Base-by-base conservation (phyloP, 92 coral and sea anemone genomes). In the Epizoanthus illoricatus region DNA sequence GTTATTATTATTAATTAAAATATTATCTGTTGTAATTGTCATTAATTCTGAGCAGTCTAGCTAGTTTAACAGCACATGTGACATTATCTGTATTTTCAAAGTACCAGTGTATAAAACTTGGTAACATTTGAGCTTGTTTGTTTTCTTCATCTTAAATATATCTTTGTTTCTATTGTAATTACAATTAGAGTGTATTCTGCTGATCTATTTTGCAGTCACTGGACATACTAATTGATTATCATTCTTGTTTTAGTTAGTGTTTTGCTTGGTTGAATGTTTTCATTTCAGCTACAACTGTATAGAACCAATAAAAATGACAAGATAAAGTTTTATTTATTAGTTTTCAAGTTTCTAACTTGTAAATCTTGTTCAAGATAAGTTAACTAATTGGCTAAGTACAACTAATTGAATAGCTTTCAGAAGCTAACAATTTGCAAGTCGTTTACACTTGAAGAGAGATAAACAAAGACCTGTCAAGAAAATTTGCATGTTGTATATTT, bases 131-230 rank as follows among this genome's bases (percentile, higher is more conserved):
- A n/a, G 60, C 45, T 78, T 78, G 71, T 78, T 78, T 78, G 65
- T 45, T 63, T 78, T 78, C 9, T 58, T 20, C 65, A 6, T 45
- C 24, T 20, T 63, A 24, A 61, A 58, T 5, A 76, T 59, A 47
- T 66, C 24, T 78, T 63, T 78, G 71, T 78, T 78, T 23, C 82
- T 63, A 78, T 42, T 78, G 82, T 40, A 47, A 63, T 63, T 78
- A 7, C 49, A 78, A 63, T 63, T 57, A 63, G 59, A 12, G 73
- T 68, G 28, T 63, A n/a, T 63, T 43, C 60, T 78, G 19, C 49
- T 20, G 82, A 21, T 78, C 55, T 62, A 19, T 18, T 78, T 63
- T 63, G 60, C 63, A 13, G 33, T 16, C 67, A n/a, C 9, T 49
- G 9, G 56, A 11, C 11, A 1, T 11, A 11, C 15, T 8, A 49